Conservation (phyloP, 2,888 invertebrate species). For the Altica lythri region DNA sequence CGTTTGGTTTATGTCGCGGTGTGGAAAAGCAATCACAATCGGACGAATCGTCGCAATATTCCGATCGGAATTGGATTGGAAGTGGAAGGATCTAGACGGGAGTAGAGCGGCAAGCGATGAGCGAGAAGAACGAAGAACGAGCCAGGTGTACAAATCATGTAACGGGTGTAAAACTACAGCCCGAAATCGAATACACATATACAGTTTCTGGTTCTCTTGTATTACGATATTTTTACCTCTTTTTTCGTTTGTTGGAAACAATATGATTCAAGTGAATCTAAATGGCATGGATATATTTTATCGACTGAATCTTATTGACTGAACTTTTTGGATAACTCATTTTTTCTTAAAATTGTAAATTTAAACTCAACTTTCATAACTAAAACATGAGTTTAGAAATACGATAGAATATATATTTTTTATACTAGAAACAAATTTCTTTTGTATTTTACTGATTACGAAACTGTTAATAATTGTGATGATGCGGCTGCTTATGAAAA, state of each 20-base stretch:
- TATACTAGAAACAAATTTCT: no score
- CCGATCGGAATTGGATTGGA: slow-evolving; percentile 54
- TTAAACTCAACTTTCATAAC: no score
- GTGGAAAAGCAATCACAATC: slow-evolving; percentile 55
- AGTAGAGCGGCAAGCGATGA: neutral
- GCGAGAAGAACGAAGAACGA: slow-evolving; percentile 45
- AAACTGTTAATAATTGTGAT: neutral
- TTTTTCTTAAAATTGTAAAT: no score
- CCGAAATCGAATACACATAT: slow-evolving; percentile 6
- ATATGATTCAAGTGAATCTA: neutral
- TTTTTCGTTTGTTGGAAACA: neutral
- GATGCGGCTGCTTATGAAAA: slow-evolving; percentile 6
- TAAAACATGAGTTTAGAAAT: no score
- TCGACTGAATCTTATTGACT: no score
- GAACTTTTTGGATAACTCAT: no score
- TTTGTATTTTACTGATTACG: neutral
- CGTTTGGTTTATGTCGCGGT: slow-evolving; percentile 53
- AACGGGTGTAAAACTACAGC: slow-evolving; percentile 32
- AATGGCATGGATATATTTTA: no score
- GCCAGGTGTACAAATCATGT: slow-evolving; percentile 48
- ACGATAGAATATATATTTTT: no score
- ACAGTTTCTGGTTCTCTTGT: neutral
- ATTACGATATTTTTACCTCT: neutral
- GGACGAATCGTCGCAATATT: slow-evolving; percentile 55
- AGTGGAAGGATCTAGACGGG: slow-evolving; percentile 15